Evolutionary conservation across 2,113 vertebrate species (phyloP), one percentile per base, ranked within the genome.

Genomic region (Odontophorus gujanensis): DNA sequence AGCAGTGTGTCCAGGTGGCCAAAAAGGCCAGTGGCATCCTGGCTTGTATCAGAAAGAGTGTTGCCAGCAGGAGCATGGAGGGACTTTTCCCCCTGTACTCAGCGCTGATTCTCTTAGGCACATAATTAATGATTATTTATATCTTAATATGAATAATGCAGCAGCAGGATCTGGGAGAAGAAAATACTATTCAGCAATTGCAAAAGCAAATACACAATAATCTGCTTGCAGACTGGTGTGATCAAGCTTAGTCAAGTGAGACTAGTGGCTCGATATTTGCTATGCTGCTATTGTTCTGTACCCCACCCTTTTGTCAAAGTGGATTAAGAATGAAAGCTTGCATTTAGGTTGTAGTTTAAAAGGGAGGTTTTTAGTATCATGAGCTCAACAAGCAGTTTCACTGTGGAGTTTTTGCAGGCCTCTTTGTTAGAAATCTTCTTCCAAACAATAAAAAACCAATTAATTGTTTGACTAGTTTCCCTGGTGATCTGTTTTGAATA

Each of bases 301-400:
- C 86, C 22, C 40, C 86, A 87, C 89, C 86, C 62, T 81, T 48
- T 65, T 36, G 61, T 63, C 80, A 78, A 59, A 92, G 85, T 84
- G 25, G 32, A 92, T 85, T 85, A 93, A 83, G 86, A 7, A 0
- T 32, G 62, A 42, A 34, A 71, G 8, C 17, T 36, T 86, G 22
- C 6, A 28, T 83, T 53, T n/a, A 42, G n/a, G 59, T 3, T 69
- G 10, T 7, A 57, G 15, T 71, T 34, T 32, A 68, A 65, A 90
- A 78, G 28, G 13, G n/a, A 67, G 9, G 7, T 7, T 66, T 87
- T 90, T 68, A 32, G 57, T 92, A 72, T 88, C 38, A 32, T 11
- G 50, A 59, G 57, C 12, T 53, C 40, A 68, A 19, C 6, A 59
- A 71, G 50, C 1, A 87, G 79, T 89, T 87, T 94, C 71, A 7